Evolutionary conservation across 2,888 invertebrate species (phyloP).

Genomic region (Megamerina dolium): DNA sequence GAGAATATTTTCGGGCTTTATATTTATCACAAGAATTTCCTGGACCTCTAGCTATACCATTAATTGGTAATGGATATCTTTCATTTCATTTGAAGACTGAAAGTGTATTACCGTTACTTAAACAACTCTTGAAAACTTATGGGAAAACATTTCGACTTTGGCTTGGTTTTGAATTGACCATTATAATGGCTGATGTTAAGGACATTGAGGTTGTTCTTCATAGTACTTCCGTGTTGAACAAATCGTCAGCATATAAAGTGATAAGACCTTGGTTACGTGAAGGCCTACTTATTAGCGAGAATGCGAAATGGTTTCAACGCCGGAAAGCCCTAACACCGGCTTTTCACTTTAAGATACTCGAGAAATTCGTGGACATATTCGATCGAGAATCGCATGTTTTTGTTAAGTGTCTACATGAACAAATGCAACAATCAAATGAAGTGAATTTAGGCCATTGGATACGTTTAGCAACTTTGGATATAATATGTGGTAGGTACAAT

Average conservation of each 20-base stretch:
- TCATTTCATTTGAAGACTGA: slow-evolving; percentile 48
- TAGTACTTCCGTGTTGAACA: slow-evolving; percentile 20
- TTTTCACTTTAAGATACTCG: slow-evolving; percentile 70
- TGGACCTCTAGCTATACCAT: slow-evolving; percentile 48
- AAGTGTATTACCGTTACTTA: slow-evolving; percentile 34
- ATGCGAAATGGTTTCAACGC: slow-evolving; percentile 57
- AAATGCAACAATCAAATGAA: slow-evolving; percentile 49
- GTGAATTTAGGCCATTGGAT: slow-evolving; percentile 53
- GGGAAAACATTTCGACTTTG: slow-evolving; percentile 26
- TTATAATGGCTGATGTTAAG: slow-evolving; percentile 24
- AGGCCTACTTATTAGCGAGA: slow-evolving; percentile 29
- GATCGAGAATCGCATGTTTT: slow-evolving; percentile 54
- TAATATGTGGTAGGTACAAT: slow-evolving; percentile 49
- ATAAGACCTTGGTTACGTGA: slow-evolving; percentile 31
- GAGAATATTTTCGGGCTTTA: slow-evolving; percentile 12
- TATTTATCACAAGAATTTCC: slow-evolving; percentile 23
- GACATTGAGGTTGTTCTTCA: slow-evolving; percentile 26
- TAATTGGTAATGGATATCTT: slow-evolving; percentile 52
- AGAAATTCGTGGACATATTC: slow-evolving; percentile 63
- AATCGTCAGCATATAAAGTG: slow-evolving; percentile 25
- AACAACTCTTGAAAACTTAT: slow-evolving; percentile 40
- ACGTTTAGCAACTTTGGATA: slow-evolving; percentile 40
- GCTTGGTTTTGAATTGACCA: slow-evolving; percentile 21
- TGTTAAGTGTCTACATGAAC: slow-evolving; percentile 49
- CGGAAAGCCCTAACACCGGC: slow-evolving; percentile 68